A percentile compares a stretch with the other conserved stretches of the same genome.
Conservation (phyloP, 2,888 invertebrate species). For the Lycaena phlaeas region DNA sequence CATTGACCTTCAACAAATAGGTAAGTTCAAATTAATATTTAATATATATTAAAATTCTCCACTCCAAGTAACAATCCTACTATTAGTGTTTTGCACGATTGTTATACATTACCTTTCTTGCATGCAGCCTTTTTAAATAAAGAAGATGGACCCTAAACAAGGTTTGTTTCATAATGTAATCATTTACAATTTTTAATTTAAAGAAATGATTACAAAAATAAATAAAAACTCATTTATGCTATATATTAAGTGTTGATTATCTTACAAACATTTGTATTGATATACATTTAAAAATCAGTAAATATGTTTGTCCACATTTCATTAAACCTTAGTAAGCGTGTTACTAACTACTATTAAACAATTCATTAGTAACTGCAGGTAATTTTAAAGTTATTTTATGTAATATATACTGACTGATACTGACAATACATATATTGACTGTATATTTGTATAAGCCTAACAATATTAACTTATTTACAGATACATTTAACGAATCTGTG, state of each 20-base stretch:
- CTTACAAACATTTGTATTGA: not conserved
- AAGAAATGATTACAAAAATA: no score
- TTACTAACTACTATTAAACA: no score
- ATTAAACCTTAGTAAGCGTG: no score
- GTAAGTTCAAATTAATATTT: conserved; percentile 9
- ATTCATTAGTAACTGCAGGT: no score
- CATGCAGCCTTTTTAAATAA: conserved; percentile 64
- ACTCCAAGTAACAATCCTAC: conserved; percentile 2
- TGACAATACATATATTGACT: no score
- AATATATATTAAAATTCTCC: not conserved
- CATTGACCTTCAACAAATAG: conserved; percentile 5
- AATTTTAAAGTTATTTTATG: no score
- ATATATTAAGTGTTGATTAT: not conserved
- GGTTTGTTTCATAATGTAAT: conserved; percentile 44
- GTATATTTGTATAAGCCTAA: not conserved
- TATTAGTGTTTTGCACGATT: conserved; percentile 17
- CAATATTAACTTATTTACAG: conserved; percentile 28
- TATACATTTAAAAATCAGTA: not conserved
- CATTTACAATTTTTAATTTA: no score
- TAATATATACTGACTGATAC: no score
- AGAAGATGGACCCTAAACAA: conserved; percentile 66
- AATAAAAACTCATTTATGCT: not conserved
- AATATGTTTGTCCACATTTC: no score
- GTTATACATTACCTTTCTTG: conserved; percentile 55
- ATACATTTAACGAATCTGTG: conserved; percentile 60